These are phyloP conservation scores for Tragopan temminckii DNA, from an alignment of 2,797 vertebrate genomes.

Conservation along the genomic window DNA sequence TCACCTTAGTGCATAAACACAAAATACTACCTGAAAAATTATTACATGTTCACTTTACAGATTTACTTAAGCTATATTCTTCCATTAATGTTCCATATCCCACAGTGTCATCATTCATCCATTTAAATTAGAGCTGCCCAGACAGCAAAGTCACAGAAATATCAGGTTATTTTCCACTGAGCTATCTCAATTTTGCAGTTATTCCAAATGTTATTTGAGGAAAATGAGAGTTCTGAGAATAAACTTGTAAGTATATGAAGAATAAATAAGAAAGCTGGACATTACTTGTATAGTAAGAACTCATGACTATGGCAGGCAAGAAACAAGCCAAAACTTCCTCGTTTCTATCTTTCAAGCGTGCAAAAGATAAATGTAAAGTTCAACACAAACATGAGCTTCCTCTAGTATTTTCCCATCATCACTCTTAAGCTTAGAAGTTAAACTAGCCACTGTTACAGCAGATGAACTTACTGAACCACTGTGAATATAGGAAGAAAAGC, in stretches of 20 bases:
- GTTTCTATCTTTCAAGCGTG: not conserved
- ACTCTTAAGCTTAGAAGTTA: not conserved
- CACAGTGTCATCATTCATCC: not conserved
- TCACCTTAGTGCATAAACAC: not conserved
- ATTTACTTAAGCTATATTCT: not conserved
- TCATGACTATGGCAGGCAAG: not conserved
- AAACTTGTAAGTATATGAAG: not conserved
- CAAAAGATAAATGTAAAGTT: not conserved
- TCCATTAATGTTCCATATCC: not conserved
- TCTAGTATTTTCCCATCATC: not conserved
- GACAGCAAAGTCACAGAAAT: not conserved
- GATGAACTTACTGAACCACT: not conserved
- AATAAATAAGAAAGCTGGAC: not conserved
- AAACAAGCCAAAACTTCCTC: not conserved
- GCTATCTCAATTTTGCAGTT: not conserved
- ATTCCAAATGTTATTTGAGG: not conserved
- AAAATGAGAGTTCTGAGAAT: not conserved
- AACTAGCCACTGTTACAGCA: not conserved
- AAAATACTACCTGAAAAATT: not conserved
- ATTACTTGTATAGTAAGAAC: not conserved
- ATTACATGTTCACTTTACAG: not conserved
- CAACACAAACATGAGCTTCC: not conserved
- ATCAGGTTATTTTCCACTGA: not conserved
- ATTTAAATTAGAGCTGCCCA: not conserved
- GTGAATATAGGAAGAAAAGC: not conserved